A percentile compares a stretch with the other conserved stretches of the same genome.
These are phyloP conservation scores for Cyclargus thomasi DNA, from an alignment of 1,140 invertebrate genomes.

Conservation along the genomic window DNA sequence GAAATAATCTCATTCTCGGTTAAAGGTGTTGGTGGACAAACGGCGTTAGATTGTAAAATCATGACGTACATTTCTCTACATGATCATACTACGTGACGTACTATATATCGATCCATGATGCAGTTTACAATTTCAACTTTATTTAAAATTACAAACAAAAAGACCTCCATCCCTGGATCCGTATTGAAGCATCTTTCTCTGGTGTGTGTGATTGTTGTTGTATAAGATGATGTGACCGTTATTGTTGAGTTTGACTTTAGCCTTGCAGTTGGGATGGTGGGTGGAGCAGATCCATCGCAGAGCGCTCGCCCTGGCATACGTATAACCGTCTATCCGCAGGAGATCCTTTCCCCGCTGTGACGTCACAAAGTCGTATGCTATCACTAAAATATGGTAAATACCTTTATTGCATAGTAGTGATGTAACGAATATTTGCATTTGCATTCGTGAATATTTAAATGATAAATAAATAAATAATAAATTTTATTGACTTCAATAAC, in stretches of 20 bases:
- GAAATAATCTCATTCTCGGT: too few species aligned
- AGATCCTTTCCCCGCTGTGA: slow-evolving; percentile 30
- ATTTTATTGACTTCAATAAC: too few species aligned
- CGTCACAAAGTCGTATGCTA: slow-evolving; percentile 28
- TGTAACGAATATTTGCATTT: too few species aligned
- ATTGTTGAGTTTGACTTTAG: slow-evolving; percentile 27
- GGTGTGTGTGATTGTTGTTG: slow-evolving; percentile 36
- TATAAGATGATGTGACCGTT: slow-evolving; percentile 25
- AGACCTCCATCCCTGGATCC: slow-evolving; percentile 21
- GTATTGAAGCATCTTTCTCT: slow-evolving; percentile 31
- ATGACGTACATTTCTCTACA: too few species aligned
- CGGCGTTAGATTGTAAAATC: too few species aligned
- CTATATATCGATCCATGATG: background rate
- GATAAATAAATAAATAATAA: too few species aligned
- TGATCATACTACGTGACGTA: too few species aligned
- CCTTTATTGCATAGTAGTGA: too few species aligned
- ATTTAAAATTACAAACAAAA: slow-evolving; percentile 5
- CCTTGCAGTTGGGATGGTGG: slow-evolving; percentile 27
- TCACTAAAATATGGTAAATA: slow-evolving; percentile 27
- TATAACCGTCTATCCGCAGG: slow-evolving; percentile 30
- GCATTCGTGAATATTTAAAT: too few species aligned
- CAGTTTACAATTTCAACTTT: background rate
- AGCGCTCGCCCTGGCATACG: slow-evolving; percentile 22
- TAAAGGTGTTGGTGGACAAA: too few species aligned
- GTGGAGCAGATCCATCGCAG: slow-evolving; percentile 28